phyloP scores from a whole-genome alignment of 2,888 invertebrate genomes.

The Yponomeuta sedellus region DNA sequence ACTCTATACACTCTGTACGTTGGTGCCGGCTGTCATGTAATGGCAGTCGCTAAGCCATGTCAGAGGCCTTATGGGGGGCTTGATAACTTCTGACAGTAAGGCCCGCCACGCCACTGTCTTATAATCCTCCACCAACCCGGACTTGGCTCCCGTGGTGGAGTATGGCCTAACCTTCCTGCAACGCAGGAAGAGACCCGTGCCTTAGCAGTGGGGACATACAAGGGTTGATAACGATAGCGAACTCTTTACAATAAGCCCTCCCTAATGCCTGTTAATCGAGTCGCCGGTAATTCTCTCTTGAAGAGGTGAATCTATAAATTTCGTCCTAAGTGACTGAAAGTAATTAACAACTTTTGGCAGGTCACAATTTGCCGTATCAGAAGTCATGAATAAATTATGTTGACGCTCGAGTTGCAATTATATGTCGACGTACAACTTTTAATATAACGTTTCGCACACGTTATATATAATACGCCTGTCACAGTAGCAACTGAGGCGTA shows the following conservation, averaged over 20 bases:
- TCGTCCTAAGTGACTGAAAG: background rate
- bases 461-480: background rate
- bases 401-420: background rate
- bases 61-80: too few relatives aligned
- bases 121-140: too few relatives aligned
- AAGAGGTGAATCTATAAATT: background rate
- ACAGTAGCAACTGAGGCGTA: background rate
- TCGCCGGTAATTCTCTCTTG: background rate
- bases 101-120: too few relatives aligned
- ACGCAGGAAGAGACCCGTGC: too few relatives aligned
- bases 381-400: constrained; percentile 8
- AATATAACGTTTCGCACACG: background rate
- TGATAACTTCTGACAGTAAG: too few relatives aligned
- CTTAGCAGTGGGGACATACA: too few relatives aligned
- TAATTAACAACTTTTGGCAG: background rate
- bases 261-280: background rate
- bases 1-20: too few relatives aligned
- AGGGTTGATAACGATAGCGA: too few relatives aligned
- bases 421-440: background rate
- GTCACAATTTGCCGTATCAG: constrained; percentile 3
- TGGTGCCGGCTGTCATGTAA: too few relatives aligned
- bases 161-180: too few relatives aligned
- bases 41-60: too few relatives aligned
- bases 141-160: too few relatives aligned
- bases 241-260: background rate